Evolutionary conservation across 2,797 vertebrate genomes (phyloP).

Genomic region (Clangula hyemalis): DNA sequence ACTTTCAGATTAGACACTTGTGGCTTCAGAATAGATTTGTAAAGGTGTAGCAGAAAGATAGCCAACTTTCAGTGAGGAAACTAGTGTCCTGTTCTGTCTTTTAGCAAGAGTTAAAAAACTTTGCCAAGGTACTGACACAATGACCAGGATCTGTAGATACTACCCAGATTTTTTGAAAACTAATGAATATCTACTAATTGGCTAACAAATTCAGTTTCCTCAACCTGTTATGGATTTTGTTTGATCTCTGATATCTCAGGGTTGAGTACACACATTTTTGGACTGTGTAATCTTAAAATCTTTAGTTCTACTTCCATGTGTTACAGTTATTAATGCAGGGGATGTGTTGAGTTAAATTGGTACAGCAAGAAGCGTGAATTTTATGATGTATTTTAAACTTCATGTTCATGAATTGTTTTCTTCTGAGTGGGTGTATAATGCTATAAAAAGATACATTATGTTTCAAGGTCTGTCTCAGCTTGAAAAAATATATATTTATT

Average conservation of each 20-base stretch:
- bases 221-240: background rate
- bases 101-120: background rate
- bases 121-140: background rate
- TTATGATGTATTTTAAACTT: constrained; percentile 76
- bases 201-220: background rate
- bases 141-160: background rate
- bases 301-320: constrained; percentile 19
- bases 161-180: background rate
- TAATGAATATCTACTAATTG: background rate
- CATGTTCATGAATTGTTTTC: constrained; percentile 75
- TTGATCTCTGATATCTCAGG: background rate
- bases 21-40: background rate
- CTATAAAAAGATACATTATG: constrained; percentile 80
- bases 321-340: constrained; percentile 59
- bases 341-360: constrained; percentile 65
- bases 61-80: background rate
- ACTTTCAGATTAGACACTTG: background rate
- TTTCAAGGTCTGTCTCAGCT: constrained; percentile 78
- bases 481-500: constrained; percentile 70
- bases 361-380: constrained; percentile 67
- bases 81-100: background rate
- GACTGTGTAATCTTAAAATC: constrained; percentile 16
- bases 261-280: background rate
- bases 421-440: constrained; percentile 74
- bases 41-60: background rate